A percentile compares a stretch with the other conserved stretches of the same genome.
Conservation (phyloP, 2,113 vertebrate genomes). For the Crotophaga sulcirostris region DNA sequence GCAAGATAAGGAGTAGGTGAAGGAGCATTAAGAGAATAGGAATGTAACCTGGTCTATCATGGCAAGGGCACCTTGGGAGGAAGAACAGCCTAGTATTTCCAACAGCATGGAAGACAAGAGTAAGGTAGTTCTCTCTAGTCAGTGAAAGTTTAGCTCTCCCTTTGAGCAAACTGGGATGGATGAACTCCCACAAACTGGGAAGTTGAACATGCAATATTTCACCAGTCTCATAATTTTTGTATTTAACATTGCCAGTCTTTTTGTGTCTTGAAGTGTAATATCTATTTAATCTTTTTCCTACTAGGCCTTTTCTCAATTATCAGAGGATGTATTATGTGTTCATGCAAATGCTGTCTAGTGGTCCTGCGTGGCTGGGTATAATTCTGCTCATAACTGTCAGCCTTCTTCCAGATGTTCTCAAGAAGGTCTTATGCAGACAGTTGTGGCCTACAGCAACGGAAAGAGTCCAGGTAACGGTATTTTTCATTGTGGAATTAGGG, state of each 20-base stretch:
- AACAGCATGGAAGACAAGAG: background rate
- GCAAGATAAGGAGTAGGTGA: background rate
- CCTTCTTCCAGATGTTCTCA: slow-evolving; percentile 93
- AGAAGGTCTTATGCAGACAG: slow-evolving; percentile 89
- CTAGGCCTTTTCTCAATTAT: slow-evolving; percentile 97
- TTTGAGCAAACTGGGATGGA: background rate
- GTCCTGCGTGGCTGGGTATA: slow-evolving; percentile 94
- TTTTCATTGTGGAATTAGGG: background rate
- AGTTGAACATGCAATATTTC: background rate
- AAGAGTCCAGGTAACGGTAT: slow-evolving; percentile 85
- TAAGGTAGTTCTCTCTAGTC: background rate
- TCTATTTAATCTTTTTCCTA: background rate
- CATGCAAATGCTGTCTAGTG: slow-evolving; percentile 95
- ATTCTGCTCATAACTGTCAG: slow-evolving; percentile 89
- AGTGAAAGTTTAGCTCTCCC: background rate
- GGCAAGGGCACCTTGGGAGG: background rate
- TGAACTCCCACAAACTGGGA: background rate
- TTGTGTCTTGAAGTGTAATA: background rate
- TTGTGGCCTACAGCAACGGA: slow-evolving; percentile 95
- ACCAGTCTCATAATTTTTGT: background rate
- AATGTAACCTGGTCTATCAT: background rate
- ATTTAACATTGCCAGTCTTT: background rate
- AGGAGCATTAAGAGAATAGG: background rate
- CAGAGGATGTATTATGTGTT: slow-evolving; percentile 99
- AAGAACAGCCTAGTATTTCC: background rate